Conservation (phyloP, 2,113 vertebrate species). For the Cavia porcellus region DNA sequence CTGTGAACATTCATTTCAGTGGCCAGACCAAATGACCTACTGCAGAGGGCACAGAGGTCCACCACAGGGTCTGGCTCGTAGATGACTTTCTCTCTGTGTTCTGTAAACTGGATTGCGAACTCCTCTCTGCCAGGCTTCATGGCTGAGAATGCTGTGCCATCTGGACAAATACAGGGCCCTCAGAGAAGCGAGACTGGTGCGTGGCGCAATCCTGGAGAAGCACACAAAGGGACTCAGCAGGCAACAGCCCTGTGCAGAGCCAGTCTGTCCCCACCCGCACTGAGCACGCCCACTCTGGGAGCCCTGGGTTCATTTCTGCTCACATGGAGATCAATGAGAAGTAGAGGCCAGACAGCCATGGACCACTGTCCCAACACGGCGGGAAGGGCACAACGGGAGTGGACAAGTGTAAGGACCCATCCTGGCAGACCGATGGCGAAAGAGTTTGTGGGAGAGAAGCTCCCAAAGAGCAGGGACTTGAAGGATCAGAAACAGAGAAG, state of each 20-base stretch:
- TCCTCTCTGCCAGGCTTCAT: not conserved
- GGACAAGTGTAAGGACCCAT: not conserved
- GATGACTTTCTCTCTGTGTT: not conserved
- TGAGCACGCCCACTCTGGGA: not conserved
- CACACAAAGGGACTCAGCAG: too few species aligned
- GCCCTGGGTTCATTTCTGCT: not conserved
- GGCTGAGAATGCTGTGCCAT: not conserved
- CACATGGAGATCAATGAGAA: not conserved
- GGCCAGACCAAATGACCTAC: not conserved
- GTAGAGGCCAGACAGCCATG: fast-evolving
- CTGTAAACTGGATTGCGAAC: not conserved
- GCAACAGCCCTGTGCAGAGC: too few species aligned
- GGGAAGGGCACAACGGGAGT: not conserved
- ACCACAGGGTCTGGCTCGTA: not conserved
- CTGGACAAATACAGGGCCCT: not conserved
- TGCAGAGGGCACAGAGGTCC: not conserved
- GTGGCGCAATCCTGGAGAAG: too few species aligned
- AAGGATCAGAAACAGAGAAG: not conserved
- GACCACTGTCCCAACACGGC: not conserved
- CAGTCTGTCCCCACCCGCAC: too few species aligned
- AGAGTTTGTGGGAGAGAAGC: not conserved
- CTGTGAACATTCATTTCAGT: not conserved
- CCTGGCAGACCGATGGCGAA: not conserved
- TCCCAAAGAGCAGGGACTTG: not conserved
- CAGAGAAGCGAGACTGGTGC: not conserved